Percentiles rank a stretch among this genome's conserved stretches.
These are phyloP conservation scores for Cricetomys ansorgei DNA, from an alignment of 2,113 vertebrate genomes.

Conservation along the genomic window DNA sequence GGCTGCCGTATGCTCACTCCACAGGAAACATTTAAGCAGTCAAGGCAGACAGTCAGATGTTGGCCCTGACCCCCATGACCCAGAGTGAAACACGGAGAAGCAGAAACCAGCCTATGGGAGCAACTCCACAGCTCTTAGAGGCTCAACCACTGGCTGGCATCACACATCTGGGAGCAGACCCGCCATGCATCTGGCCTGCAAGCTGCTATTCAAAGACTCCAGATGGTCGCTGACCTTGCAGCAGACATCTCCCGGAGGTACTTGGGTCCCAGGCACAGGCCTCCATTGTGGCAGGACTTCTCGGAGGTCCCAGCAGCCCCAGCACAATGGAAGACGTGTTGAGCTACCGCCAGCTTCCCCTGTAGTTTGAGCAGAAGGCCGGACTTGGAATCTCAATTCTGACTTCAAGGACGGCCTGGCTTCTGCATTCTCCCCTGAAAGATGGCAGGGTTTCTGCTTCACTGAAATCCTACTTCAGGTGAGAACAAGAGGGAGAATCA, in stretches of 20 bases:
- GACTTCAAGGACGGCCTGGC: fast-evolving
- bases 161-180: neutral
- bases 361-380: neutral
- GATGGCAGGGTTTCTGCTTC: fast-evolving
- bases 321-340: neutral
- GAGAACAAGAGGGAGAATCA: fast-evolving
- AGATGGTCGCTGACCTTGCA: neutral
- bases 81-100: neutral
- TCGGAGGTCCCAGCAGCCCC: neutral
- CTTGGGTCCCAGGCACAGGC: too few relatives aligned
- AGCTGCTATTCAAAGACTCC: neutral
- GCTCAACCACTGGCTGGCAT: neutral
- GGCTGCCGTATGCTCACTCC: neutral
- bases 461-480: too few relatives aligned
- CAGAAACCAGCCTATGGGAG: too few relatives aligned
- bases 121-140: too few relatives aligned
- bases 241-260: too few relatives aligned
- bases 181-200: too few relatives aligned
- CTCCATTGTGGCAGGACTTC: too few relatives aligned
- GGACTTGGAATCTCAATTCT: neutral
- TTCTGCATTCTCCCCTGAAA: neutral
- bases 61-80: neutral
- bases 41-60: neutral
- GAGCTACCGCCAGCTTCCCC: neutral
- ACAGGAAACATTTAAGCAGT: neutral